Percentiles rank a stretch among this genome's conserved stretches.
phyloP scores from a whole-genome alignment of 2,888 invertebrate genomes.

The Salpingus planirostris region DNA sequence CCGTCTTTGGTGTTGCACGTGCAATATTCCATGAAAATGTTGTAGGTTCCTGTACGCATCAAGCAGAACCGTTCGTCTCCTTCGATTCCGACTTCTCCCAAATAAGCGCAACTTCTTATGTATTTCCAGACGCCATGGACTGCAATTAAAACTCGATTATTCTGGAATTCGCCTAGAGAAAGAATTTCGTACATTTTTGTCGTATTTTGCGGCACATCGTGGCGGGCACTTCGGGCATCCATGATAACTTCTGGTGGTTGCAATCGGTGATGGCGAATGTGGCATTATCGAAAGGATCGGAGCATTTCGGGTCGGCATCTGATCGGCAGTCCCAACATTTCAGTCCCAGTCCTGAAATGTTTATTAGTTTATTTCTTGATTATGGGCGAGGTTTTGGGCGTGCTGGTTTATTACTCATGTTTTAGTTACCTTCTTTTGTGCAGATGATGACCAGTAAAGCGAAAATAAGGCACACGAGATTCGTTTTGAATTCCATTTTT shows the following conservation, averaged over 20 bases:
- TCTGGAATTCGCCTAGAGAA: neutral
- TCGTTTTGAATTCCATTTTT: too few relatives aligned
- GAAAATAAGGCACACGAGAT: too few relatives aligned
- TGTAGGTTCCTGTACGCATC: constrained; percentile 85
- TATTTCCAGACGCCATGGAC: constrained; percentile 85
- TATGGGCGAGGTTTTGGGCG: too few relatives aligned
- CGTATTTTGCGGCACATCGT: constrained; percentile 88
- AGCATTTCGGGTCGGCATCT: constrained; percentile 80
- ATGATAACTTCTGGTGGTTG: constrained; percentile 43
- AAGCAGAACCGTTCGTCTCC: constrained; percentile 86
- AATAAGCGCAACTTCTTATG: constrained; percentile 78
- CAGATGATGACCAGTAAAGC: too few relatives aligned
- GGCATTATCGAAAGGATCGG: constrained; percentile 85
- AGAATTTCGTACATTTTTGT: constrained; percentile 83
- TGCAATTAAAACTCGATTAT: constrained; percentile 35
- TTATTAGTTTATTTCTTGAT: too few relatives aligned
- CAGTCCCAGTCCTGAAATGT: constrained; percentile 55
- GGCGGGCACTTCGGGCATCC: constrained; percentile 60
- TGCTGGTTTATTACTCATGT: too few relatives aligned
- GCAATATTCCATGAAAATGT: constrained; percentile 90
- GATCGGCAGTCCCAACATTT: constrained; percentile 92
- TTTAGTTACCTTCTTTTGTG: too few relatives aligned
- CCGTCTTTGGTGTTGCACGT: constrained; percentile 90
- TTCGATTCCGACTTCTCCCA: constrained; percentile 83
- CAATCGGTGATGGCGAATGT: constrained; percentile 76